These are phyloP conservation scores for Danionella cerebrum DNA, from an alignment of 2,113 vertebrate genomes.

Conservation along the genomic window DNA sequence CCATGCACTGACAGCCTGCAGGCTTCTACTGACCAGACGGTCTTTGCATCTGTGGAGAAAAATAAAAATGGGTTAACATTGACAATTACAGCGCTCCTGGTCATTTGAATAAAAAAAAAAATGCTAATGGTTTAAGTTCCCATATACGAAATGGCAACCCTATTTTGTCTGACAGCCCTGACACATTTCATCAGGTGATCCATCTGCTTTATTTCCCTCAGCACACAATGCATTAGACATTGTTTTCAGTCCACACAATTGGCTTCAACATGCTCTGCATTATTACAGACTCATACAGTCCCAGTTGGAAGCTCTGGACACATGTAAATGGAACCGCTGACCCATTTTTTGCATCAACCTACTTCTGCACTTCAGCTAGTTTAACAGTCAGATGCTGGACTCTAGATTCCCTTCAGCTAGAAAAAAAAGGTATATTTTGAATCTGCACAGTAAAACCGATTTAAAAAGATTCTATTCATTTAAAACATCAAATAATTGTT, in stretches of 20 bases:
- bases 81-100: background rate
- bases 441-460: too few relatives aligned
- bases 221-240: background rate
- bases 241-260: background rate
- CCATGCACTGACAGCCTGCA: conserved; percentile 63
- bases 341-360: conserved; percentile 51
- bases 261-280: conserved; percentile 24
- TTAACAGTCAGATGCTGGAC: conserved; percentile 8
- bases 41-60: conserved; percentile 83
- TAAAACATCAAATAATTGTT: too few relatives aligned
- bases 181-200: conserved; percentile 19
- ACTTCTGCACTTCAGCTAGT: conserved; percentile 38
- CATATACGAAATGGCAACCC: too few relatives aligned
- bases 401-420: background rate
- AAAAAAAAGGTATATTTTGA: too few relatives aligned
- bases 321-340: conserved; percentile 43
- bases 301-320: conserved; percentile 41
- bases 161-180: too few relatives aligned
- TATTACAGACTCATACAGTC: conserved; percentile 25
- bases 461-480: too few relatives aligned
- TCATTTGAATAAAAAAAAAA: background rate
- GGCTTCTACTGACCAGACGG: conserved; percentile 74
- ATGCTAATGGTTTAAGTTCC: background rate
- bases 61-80: background rate
- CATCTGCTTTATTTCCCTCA: conserved; percentile 14